Base-by-base conservation (phyloP, 2,888 invertebrate species). In the Cerastis leucographa region DNA sequence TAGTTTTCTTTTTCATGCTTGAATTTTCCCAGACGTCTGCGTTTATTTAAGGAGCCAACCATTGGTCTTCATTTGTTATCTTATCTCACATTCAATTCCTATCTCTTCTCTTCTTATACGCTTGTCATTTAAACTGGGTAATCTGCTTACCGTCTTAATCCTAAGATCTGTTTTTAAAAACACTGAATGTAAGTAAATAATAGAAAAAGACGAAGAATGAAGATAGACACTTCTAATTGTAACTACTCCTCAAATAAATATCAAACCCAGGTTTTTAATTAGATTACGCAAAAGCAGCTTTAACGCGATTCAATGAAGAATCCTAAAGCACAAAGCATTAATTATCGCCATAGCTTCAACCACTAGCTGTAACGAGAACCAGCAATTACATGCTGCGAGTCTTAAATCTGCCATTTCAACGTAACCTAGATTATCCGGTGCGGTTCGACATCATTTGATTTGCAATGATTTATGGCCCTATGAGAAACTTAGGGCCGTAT, bases 381-480 rank as follows among this genome's bases (percentile, higher is more conserved):
- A 83, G 87, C 89, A 93, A 94, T 93, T 93, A 93, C 71, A 71
- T 75, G 81, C 87, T 79, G 83, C 86, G 61, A 68, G 86, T 85
- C 88, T 91, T 91, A 91, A 93, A 93, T 91, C 90, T 91, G 88
- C 91, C 90, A 91, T 93, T 92, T 91, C 89, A 89, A 89, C 90
- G 88, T 91, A 76, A 76, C 76, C 81, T 88, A 90, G 88, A 92
- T 89, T 87, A 91, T 86, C 85, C 88, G 59, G 81, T 65, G 65
- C 65, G 56, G 89, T 91, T 91, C 88, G 90, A 93, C 92, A 90
- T 89, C 92, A 89, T 94, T 94, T 95, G 94, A 94, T 95, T 95
- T 93, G 91, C 89, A 87, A 93, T 94, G 94, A 96, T 95, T 95
- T 94, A 95, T 94, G 90, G 84, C 88, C 54, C 81, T 89, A 86